Percentiles rank a stretch among this genome's conserved stretches.
Conservation (phyloP, 2,797 vertebrate species). For the Gadopsis marmoratus region DNA sequence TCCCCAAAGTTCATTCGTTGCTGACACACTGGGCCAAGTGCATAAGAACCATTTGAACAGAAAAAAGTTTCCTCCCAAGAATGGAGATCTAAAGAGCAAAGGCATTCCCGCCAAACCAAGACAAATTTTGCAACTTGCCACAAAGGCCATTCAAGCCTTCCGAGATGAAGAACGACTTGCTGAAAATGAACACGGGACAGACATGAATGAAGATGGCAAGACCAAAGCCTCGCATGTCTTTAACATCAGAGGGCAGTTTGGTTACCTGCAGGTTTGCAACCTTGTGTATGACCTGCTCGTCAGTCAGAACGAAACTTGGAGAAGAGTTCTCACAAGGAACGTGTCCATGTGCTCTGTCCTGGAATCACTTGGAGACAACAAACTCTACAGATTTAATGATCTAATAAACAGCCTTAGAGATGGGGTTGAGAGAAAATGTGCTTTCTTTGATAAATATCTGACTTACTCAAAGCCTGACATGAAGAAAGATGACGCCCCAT, state of each 20-base stretch:
- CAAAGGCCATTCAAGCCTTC: constrained; percentile 25
- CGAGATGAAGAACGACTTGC: constrained; percentile 44
- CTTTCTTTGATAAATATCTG: not conserved
- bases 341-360: not conserved
- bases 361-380: not conserved
- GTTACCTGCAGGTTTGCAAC: constrained; percentile 50
- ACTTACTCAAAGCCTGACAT: constrained; percentile 34
- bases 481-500: not conserved
- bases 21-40: constrained; percentile 62
- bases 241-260: constrained; percentile 28
- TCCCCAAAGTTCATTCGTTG: constrained; percentile 41
- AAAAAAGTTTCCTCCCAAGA: no score
- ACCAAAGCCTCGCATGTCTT: not conserved
- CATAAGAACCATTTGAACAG: constrained; percentile 27
- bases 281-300: constrained; percentile 14
- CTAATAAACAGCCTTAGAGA: constrained; percentile 18
- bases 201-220: not conserved
- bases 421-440: constrained; percentile 14
- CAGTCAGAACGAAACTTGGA: not conserved
- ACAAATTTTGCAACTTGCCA: not conserved
- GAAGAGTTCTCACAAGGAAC: not conserved
- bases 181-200: not conserved
- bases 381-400: not conserved
- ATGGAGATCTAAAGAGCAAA: fast-evolving
- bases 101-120: fast-evolving